A percentile compares a stretch with the other conserved stretches of the same genome.
Conservation (phyloP, 2,888 invertebrate species). For the Corythucha ciliata region DNA sequence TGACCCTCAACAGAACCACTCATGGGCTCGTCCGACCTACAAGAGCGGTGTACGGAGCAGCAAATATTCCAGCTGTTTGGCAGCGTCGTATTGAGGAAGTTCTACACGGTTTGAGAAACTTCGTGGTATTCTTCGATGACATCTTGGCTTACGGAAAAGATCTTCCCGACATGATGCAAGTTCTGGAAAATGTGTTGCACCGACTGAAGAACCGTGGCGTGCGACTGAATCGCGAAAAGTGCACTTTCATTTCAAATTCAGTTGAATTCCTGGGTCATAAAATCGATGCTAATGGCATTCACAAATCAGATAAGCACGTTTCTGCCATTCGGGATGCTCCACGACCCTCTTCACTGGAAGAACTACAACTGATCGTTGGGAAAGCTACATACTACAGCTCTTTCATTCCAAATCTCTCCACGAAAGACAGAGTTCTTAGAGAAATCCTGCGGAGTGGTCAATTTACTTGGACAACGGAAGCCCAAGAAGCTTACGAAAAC, state of each 20-base stretch:
- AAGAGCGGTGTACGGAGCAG: conserved; percentile 21
- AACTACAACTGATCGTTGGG: conserved; percentile 7
- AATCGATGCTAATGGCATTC: conserved; percentile 11
- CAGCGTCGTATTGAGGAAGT: conserved; percentile 22
- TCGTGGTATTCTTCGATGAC: conserved; percentile 18
- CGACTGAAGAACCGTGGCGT: conserved; percentile 6
- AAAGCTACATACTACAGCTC: conserved; percentile 10
- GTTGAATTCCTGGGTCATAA: conserved; percentile 19
- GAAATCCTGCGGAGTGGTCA: conserved; percentile 9
- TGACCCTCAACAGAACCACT: conserved; percentile 28
- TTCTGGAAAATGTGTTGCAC: conserved; percentile 12
- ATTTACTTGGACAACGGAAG: conserved; percentile 34
- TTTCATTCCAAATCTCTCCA: conserved; percentile 8
- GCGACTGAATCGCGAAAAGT: conserved; percentile 12
- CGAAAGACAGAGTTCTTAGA: conserved; percentile 2
- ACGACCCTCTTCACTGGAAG: background rate
- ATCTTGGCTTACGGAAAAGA: conserved; percentile 7
- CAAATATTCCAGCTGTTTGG: conserved; percentile 32
- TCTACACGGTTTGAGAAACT: conserved; percentile 9
- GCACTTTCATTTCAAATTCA: conserved; percentile 7
- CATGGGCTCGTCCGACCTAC: conserved; percentile 24
- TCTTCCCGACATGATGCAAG: conserved; percentile 2
- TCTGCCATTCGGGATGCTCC: conserved; percentile 2
- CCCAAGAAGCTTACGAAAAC: conserved; percentile 33
- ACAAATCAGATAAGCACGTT: conserved; percentile 3